Conservation (phyloP, 2,888 invertebrate genomes). For the Hedya salicella region DNA sequence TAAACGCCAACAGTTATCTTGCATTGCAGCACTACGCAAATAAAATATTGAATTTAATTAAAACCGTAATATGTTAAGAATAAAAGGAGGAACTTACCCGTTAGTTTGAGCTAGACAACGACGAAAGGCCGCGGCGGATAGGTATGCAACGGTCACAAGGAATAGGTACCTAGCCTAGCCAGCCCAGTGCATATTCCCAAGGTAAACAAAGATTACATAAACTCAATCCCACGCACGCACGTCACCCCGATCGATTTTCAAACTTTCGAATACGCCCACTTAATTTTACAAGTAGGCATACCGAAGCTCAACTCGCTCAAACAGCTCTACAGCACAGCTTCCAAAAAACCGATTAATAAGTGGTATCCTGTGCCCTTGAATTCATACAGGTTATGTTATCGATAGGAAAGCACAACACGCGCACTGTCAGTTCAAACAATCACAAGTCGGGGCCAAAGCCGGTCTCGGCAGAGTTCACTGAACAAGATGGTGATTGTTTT, state of each 20-base stretch:
- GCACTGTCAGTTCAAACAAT: conserved; percentile 83
- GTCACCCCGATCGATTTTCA: conserved; percentile 83
- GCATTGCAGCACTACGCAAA: conserved; percentile 7
- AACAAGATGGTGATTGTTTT: conserved; percentile 54
- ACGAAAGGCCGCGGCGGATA: conserved; percentile 26
- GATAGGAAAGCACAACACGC: conserved; percentile 81
- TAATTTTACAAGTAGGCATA: conserved; percentile 66
- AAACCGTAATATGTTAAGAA: not conserved
- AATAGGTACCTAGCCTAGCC: conserved; percentile 62
- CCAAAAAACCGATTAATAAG: conserved; percentile 68
- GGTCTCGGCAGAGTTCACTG: conserved; percentile 60
- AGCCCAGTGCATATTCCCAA: conserved; percentile 81
- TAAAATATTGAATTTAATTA: not conserved
- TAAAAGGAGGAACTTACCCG: conserved; percentile 48
- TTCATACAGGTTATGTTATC: conserved; percentile 84
- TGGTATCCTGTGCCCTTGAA: conserved; percentile 78
- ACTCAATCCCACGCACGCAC: conserved; percentile 84
- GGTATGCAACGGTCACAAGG: conserved; percentile 46
- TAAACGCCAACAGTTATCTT: not conserved
- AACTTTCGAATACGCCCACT: conserved; percentile 85
- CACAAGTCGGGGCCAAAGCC: conserved; percentile 78
- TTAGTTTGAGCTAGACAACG: conserved; percentile 37
- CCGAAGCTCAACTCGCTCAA: conserved; percentile 65
- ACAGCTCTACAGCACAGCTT: conserved; percentile 68
- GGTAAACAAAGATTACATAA: conserved; percentile 85